Base-by-base conservation (phyloP, 1,140 invertebrate species). In the Papilio machaon region DNA sequence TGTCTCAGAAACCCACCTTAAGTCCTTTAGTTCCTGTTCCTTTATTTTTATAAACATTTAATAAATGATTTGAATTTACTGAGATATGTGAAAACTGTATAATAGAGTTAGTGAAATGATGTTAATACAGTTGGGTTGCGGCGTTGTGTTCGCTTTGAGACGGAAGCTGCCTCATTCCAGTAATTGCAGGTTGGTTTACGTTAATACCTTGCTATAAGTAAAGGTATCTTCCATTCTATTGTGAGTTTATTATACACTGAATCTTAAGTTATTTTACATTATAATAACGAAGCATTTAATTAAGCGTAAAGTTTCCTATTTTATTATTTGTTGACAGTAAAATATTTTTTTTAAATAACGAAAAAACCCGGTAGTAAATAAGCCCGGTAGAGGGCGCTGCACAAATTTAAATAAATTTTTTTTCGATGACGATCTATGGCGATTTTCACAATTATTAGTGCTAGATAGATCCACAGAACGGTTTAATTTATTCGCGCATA, bases 151-250 rank as follows among this genome's bases (percentile, higher is more conserved):
- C 30, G 60, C 19, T 64, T 64, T 64, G 58, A 60, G 23, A 35
- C 60, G 60, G 23, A 23, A 64, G 30, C 60, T 64, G 30, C 64
- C 64, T 70, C 64, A 70, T 70, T 70, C 30, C 23, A 13, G 64
- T 70, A 70, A 70, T 70, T 70, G 64, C 64, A 70, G 64, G 64
- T 70, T 70, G 64, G 64, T 38, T 70, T 70, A 70, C 64, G 64
- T 70, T 70, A 70, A 70, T 70, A 35, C 64, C 64, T 70, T 70
- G 64, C 64, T 70, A 17, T 70, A 35, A 35, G 64, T 70, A 70
- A 70, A 70, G 64, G 64, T 70, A 70, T 70, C 64, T 70, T 70
- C 19, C 23, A 15, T 70, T 70, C 11, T 70, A 15, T 13, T 4
- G 2, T 64, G 23, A 38, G 64, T 70, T 70, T 35, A 35, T 70